Conservation (phyloP, 2,797 vertebrate species). For the Lophotriccus pileatus region DNA sequence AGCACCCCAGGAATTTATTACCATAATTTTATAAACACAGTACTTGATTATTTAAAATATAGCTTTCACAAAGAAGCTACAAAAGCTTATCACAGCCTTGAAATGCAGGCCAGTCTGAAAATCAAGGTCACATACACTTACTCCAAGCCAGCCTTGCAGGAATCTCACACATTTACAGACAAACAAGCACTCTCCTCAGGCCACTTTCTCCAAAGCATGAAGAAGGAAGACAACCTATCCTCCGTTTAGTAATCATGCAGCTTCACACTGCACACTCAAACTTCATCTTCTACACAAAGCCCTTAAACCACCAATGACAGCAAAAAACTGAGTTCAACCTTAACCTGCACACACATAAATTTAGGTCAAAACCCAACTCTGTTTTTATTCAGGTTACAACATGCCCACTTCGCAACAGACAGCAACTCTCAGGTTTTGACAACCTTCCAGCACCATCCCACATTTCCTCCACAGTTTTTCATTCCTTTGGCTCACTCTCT, state of each 20-base stretch:
- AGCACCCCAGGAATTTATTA: background rate
- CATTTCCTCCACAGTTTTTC: constrained; percentile 46
- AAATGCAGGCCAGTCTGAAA: background rate
- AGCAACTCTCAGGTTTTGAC: constrained; percentile 34
- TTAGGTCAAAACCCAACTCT: constrained; percentile 30
- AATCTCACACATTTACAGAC: background rate
- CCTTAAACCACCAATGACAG: background rate
- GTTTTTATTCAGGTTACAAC: constrained; percentile 43
- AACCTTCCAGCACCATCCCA: constrained; percentile 54
- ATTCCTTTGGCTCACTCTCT: constrained; percentile 49
- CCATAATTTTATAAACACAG: background rate
- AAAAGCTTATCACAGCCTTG: background rate
- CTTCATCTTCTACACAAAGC: background rate
- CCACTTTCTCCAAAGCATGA: background rate
- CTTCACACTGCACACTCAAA: background rate
- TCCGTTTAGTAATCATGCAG: background rate
- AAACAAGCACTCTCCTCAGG: background rate
- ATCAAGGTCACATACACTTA: background rate
- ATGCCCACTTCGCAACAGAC: constrained; percentile 13
- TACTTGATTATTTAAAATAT: background rate
- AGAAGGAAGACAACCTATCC: background rate
- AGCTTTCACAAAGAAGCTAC: background rate
- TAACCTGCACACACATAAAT: background rate
- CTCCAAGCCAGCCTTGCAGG: background rate
- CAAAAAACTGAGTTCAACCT: background rate